Base-by-base conservation (phyloP, 2,888 invertebrate genomes). In the Leptopilina drosophilae region DNA sequence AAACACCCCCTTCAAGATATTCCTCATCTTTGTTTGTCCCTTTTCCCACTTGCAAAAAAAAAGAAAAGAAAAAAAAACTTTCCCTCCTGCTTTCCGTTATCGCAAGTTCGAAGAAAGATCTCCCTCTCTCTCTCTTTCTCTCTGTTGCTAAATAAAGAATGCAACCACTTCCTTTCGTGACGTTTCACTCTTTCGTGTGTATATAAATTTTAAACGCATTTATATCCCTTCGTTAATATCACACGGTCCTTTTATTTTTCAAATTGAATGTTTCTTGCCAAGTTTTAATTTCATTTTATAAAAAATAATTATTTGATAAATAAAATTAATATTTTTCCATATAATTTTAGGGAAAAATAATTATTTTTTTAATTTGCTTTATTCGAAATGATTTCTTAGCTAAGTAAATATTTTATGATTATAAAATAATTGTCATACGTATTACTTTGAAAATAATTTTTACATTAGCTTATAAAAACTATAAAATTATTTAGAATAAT, bases 61-160 rank as follows among this genome's bases (percentile, higher is more conserved):
- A 33, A 33, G 33, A 33, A 33, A 33, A 33, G 33, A 33, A 26
- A 49, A 26, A 69, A 46, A 46, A 46, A 46, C 46, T 7, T 12
- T 69, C 14, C 20, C 12, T 20, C 12, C 8, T 49, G 69, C 69
- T 46, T 53, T 53, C 49, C 53, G 53, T 53, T 73, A 73, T 73
- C 49, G 20, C 20, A 73, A 26, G 7, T 14, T 56, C 56, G 20
- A 67, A 82, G 80, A 77, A 87, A 84, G 85, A 89, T 85, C 86
- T 33, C 33, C 3, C 3, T 20, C 3, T 33, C 3, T 33, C 86
- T 85, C 3, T 20, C 3, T 33, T 0, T 33, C 86, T 85, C 84
- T 82, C 83, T 67, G 77, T 76, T 81, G 82, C 78, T 86, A 84
- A 87, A 86, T 84, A 82, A 86, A 87, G 87, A 85, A 87, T 83